Percentiles rank a stretch among this genome's conserved stretches.
phyloP scores from a whole-genome alignment of 53 echinoderm and acorn worm species.

The Arbacia lixula region DNA sequence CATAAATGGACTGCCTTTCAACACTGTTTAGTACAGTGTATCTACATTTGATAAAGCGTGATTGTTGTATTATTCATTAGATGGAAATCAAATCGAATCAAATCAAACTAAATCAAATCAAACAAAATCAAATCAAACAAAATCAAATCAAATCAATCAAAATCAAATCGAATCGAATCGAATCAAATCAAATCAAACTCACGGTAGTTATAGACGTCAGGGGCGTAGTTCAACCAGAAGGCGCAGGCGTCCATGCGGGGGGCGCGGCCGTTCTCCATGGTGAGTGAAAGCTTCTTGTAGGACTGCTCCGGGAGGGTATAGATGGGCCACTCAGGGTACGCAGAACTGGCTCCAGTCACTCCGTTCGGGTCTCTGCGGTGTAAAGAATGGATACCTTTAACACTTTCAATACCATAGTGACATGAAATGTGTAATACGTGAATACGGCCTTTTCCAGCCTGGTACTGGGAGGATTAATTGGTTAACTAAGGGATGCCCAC shows the following conservation, averaged over 20 bases:
- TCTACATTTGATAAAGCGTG: too few species aligned
- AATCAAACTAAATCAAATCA: background rate
- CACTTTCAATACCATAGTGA: too few species aligned
- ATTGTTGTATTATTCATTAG: too few species aligned
- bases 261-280: slow-evolving; percentile 59
- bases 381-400: too few species aligned
- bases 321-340: slow-evolving; percentile 48
- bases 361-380: slow-evolving; percentile 27
- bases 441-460: too few species aligned
- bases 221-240: slow-evolving; percentile 54
- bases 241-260: slow-evolving; percentile 37
- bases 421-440: too few species aligned
- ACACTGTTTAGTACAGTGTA: too few species aligned
- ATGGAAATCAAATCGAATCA: background rate
- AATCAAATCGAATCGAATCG: background rate
- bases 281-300: slow-evolving; percentile 53
- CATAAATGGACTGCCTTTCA: too few species aligned
- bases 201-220: slow-evolving; percentile 1
- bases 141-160: too few species aligned
- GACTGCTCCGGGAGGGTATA: slow-evolving; percentile 50
- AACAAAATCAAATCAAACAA: too few species aligned
- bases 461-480: too few species aligned
- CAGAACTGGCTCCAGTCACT: background rate
- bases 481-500: too few species aligned
- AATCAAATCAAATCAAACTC: background rate